Evolutionary conservation across 2,113 vertebrate species (phyloP).

Genomic region (Dendropsophus ebraccatus): DNA sequence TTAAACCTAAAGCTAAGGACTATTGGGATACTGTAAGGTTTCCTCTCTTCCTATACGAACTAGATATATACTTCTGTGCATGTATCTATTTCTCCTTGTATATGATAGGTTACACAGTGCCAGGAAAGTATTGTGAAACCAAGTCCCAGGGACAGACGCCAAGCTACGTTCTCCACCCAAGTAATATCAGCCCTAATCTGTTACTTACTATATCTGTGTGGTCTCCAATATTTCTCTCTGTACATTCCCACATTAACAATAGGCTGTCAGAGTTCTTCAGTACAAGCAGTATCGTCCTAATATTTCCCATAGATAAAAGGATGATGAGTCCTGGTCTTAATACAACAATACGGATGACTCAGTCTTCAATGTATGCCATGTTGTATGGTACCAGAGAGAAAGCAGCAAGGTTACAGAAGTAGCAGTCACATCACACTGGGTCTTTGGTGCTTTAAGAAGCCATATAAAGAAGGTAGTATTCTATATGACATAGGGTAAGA

Average conservation of each 20-base stretch:
- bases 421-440: not conserved
- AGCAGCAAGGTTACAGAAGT: not conserved
- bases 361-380: not conserved
- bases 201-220: not conserved
- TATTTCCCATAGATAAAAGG: not conserved
- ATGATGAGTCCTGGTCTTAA: not conserved
- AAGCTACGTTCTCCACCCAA: constrained; percentile 1
- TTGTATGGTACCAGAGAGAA: not conserved
- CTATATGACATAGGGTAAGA: not conserved
- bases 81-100: not conserved
- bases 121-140: constrained; percentile 5
- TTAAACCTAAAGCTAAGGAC: too few relatives aligned
- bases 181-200: not conserved
- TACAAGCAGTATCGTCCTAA: not conserved
- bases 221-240: not conserved
- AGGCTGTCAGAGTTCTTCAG: not conserved
- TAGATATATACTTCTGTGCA: not conserved
- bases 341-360: not conserved
- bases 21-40: too few relatives aligned
- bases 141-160: not conserved
- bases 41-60: not conserved
- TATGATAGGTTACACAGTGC: not conserved
- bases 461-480: not conserved
- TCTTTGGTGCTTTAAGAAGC: too few relatives aligned
- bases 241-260: not conserved